Conservation (phyloP, 1,140 invertebrate species). For the Drosophila leontia region DNA sequence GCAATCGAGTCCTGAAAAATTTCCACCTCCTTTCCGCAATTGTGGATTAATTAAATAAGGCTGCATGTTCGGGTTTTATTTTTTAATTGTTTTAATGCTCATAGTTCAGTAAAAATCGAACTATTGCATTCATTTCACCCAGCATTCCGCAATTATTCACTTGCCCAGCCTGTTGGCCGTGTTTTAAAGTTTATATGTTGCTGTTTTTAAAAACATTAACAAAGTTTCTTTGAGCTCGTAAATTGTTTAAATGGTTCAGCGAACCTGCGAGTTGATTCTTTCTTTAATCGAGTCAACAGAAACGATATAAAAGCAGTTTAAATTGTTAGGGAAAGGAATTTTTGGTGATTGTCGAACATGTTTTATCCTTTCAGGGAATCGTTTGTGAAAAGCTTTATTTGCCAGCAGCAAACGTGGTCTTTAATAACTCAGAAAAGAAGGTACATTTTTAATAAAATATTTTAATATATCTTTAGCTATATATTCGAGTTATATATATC, state of each 20-base stretch:
- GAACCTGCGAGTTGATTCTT: conserved; percentile 41
- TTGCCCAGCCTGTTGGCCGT: neutral
- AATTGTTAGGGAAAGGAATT: conserved; percentile 30
- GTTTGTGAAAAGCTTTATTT: neutral
- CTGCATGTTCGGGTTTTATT: conserved; percentile 19
- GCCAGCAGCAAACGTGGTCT: neutral
- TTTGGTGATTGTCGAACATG: neutral
- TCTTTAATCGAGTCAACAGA: conserved; percentile 62
- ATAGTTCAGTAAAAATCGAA: conserved; percentile 19
- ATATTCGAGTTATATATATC: neutral
- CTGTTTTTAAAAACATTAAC: conserved; percentile 5
- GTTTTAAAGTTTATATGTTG: conserved; percentile 21
- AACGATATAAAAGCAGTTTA: conserved; percentile 43
- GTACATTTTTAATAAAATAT: neutral
- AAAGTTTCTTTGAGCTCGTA: conserved; percentile 27
- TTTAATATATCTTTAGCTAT: neutral
- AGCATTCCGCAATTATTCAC: conserved; percentile 5
- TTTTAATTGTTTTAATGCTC: conserved; percentile 6
- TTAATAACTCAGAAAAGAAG: neutral
- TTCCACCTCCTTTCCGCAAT: neutral
- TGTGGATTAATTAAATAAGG: conserved; percentile 65
- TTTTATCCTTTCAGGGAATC: neutral
- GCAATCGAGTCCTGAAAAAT: conserved; percentile 31
- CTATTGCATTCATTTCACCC: conserved; percentile 44
- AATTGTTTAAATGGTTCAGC: conserved; percentile 55